phyloP scores from a whole-genome alignment of 1,140 invertebrate genomes.

The Leptonema lineaticorne region DNA sequence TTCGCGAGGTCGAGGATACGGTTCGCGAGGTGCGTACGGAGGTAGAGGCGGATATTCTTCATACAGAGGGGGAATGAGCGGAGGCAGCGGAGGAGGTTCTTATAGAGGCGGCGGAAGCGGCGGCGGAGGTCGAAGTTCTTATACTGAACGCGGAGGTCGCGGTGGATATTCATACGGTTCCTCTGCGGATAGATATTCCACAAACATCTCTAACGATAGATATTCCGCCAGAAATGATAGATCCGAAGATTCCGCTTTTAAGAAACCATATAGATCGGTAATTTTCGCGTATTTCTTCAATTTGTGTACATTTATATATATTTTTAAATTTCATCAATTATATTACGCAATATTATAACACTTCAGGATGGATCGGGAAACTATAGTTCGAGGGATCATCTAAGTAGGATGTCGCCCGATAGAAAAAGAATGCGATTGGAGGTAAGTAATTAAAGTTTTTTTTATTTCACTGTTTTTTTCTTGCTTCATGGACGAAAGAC shows the following conservation, averaged over 20 bases:
- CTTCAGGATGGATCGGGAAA: slow-evolving; percentile 14
- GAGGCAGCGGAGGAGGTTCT: slow-evolving; percentile 43
- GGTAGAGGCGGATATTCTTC: slow-evolving; percentile 45
- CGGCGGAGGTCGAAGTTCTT: slow-evolving; percentile 47
- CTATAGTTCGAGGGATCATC: slow-evolving; percentile 48
- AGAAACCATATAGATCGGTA: slow-evolving; percentile 55
- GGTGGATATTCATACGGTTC: slow-evolving; percentile 48
- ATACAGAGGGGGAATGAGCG: slow-evolving; percentile 3
- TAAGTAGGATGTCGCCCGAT: slow-evolving; percentile 51
- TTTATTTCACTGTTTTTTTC: background rate
- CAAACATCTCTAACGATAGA: slow-evolving; percentile 45
- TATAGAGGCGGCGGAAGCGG: slow-evolving; percentile 46
- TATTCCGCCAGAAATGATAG: slow-evolving; percentile 49
- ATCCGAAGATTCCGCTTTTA: slow-evolving; percentile 52
- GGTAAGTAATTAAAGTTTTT: slow-evolving; percentile 42
- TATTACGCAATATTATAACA: background rate
- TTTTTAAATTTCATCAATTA: background rate
- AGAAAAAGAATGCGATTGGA: slow-evolving; percentile 56
- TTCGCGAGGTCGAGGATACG: slow-evolving; percentile 48
- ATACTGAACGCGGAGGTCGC: slow-evolving; percentile 49
- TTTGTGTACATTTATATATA: background rate
- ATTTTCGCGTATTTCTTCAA: slow-evolving; percentile 26
- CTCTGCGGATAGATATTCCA: slow-evolving; percentile 49
- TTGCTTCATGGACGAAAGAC: no score
- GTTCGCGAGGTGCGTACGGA: slow-evolving; percentile 47